A percentile compares a stretch with the other conserved stretches of the same genome.
Conservation (phyloP, 1,140 invertebrate species). For the Mesaphorura yosii region DNA sequence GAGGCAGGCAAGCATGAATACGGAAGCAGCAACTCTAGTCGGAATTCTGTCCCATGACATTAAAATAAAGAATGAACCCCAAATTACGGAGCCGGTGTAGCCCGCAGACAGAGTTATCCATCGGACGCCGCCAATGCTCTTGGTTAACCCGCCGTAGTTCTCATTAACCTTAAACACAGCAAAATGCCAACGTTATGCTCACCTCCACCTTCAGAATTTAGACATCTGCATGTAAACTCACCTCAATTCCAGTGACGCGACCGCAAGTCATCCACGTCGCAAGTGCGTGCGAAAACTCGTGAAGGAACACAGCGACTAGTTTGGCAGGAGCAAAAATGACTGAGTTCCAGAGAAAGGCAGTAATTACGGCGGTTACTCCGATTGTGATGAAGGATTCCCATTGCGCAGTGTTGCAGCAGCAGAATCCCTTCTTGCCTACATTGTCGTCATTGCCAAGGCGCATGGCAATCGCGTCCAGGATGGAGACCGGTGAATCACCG, state of each 20-base stretch:
- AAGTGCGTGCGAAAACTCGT: conserved; percentile 24
- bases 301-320: conserved; percentile 25
- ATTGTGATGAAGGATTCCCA: conserved; percentile 20
- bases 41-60: conserved; percentile 24
- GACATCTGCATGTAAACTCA: background rate
- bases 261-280: conserved; percentile 27
- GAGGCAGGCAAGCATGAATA: conserved; percentile 22
- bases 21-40: conserved; percentile 13
- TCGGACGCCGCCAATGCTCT: conserved; percentile 9
- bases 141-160: conserved; percentile 19
- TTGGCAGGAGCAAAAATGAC: conserved; percentile 19
- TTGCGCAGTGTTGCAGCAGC: conserved; percentile 22
- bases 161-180: conserved; percentile 24
- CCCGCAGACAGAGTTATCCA: conserved; percentile 25
- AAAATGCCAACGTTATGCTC: background rate
- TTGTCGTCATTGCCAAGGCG: too few relatives aligned
- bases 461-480: too few relatives aligned
- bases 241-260: conserved; percentile 20
- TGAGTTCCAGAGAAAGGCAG: conserved; percentile 10
- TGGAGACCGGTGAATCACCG: too few relatives aligned
- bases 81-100: conserved; percentile 21
- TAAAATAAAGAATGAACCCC: conserved; percentile 23
- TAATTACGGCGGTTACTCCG: conserved; percentile 11
- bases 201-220: background rate
- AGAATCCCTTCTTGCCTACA: conserved; percentile 8